Conservation (phyloP, 2,888 invertebrate species). For the Agrochola macilenta region DNA sequence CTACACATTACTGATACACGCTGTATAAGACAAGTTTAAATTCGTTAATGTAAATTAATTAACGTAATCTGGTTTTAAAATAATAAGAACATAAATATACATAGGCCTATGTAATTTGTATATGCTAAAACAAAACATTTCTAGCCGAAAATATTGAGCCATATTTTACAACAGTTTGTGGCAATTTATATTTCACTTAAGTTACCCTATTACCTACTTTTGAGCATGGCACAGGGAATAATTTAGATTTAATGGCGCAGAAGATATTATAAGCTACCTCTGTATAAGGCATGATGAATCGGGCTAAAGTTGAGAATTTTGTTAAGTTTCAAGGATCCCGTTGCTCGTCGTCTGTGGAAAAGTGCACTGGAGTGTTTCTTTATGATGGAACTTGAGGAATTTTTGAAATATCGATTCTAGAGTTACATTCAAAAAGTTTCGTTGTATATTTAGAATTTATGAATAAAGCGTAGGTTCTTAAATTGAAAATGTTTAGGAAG, state of each 20-base stretch:
- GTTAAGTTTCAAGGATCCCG: conserved; percentile 81
- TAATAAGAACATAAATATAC: conserved; percentile 26
- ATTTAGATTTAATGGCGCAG: conserved; percentile 82
- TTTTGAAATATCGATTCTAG: conserved; percentile 83
- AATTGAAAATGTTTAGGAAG: conserved; percentile 1
- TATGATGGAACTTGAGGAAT: conserved; percentile 83
- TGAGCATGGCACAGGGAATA: conserved; percentile 77
- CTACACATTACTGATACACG: no score
- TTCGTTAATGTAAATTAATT: conserved; percentile 6
- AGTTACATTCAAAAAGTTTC: conserved; percentile 73
- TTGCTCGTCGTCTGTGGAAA: conserved; percentile 79
- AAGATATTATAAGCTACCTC: conserved; percentile 84
- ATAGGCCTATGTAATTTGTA: conserved; percentile 36
- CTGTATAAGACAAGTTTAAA: background rate
- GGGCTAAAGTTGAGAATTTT: conserved; percentile 81
- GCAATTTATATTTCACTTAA: conserved; percentile 60
- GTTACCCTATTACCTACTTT: conserved; percentile 66
- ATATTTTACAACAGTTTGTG: conserved; percentile 57
- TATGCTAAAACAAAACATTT: conserved; percentile 48
- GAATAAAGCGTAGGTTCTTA: conserved; percentile 21
- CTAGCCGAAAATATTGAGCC: conserved; percentile 40
- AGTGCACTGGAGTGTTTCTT: conserved; percentile 86
- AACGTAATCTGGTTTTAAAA: conserved; percentile 10
- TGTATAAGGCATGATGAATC: conserved; percentile 83
- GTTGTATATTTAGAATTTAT: conserved; percentile 69